Percentiles rank a stretch among this genome's conserved stretches.
Conservation (phyloP, 2,113 vertebrate genomes). For the Tichodroma muraria region DNA sequence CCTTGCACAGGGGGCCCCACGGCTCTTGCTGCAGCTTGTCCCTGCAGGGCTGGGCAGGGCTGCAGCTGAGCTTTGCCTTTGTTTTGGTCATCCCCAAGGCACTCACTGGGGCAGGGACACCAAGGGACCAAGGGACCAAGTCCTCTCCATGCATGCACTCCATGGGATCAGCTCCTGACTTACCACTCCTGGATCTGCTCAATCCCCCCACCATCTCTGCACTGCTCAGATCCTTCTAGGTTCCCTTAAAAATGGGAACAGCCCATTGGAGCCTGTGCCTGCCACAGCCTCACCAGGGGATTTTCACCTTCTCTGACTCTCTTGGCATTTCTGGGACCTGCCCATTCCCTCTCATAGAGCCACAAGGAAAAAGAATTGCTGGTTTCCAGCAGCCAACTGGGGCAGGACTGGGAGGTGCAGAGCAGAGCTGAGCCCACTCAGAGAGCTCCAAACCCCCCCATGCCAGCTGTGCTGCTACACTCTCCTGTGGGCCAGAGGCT, state of each 20-base stretch:
- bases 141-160: not conserved
- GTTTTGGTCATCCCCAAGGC: not conserved
- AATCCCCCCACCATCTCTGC: not conserved
- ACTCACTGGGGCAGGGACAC: not conserved
- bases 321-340: not conserved
- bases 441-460: not conserved
- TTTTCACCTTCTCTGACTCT: not conserved
- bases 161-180: not conserved
- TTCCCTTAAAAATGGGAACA: not conserved
- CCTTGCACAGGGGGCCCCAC: too few species aligned
- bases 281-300: rapidly evolving
- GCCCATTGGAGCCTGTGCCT: not conserved
- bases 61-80: not conserved
- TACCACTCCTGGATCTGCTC: not conserved
- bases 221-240: not conserved
- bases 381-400: not conserved
- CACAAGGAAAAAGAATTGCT: not conserved
- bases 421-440: not conserved
- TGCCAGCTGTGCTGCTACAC: not conserved
- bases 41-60: not conserved
- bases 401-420: not conserved
- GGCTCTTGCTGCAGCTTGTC: not conserved
- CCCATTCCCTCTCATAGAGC: not conserved
- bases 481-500: not conserved
- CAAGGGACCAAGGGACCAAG: not conserved